phyloP scores from a whole-genome alignment of 1,140 invertebrate genomes.

The Pteromalus puparum region DNA sequence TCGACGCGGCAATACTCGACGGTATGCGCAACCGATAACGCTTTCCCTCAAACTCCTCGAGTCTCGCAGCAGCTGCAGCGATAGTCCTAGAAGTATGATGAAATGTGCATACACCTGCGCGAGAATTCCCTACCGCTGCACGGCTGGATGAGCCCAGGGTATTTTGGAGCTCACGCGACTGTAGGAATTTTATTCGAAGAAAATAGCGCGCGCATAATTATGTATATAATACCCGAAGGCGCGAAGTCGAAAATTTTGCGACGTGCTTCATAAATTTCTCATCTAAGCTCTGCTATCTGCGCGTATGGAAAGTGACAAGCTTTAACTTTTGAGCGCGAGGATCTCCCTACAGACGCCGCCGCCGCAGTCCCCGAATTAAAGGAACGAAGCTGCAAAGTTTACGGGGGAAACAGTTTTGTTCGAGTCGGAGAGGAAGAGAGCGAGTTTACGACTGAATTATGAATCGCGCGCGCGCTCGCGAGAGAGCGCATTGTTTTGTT shows the following conservation, averaged over 20 bases:
- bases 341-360: neutral
- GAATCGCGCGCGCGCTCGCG: neutral
- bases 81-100: neutral
- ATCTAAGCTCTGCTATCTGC: slow-evolving; percentile 5
- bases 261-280: slow-evolving; percentile 31
- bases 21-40: neutral
- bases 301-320: neutral
- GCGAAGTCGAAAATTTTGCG: slow-evolving; percentile 28
- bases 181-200: slow-evolving; percentile 2
- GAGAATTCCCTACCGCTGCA: neutral
- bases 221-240: slow-evolving; percentile 5
- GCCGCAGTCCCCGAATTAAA: slow-evolving; percentile 18
- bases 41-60: neutral
- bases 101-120: slow-evolving; percentile 7
- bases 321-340: slow-evolving; percentile 14
- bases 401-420: slow-evolving; percentile 33
- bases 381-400: slow-evolving; percentile 18
- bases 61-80: neutral
- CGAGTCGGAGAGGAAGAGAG: neutral
- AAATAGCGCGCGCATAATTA: slow-evolving; percentile 6
- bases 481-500: slow-evolving; percentile 41
- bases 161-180: neutral
- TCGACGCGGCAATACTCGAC: neutral
- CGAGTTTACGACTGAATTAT: slow-evolving; percentile 42
- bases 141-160: neutral